phyloP scores from a whole-genome alignment of 2,113 vertebrate genomes.

The Bubo scandiacus region DNA sequence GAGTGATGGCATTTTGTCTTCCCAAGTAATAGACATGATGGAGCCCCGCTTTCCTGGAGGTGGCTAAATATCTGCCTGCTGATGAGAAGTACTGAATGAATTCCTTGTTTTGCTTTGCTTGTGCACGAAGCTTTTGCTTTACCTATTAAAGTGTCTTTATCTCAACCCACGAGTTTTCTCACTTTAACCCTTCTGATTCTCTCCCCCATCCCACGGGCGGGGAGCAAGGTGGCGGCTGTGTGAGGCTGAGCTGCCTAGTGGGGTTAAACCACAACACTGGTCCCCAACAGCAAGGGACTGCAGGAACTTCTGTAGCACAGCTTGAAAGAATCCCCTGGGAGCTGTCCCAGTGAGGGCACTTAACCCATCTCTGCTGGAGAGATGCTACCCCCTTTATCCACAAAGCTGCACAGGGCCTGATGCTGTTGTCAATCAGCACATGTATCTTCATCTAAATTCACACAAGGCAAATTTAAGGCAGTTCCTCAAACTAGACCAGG shows the following conservation, averaged over 20 bases:
- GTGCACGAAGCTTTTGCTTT: rapidly evolving
- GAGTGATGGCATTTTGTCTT: background rate
- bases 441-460: rapidly evolving
- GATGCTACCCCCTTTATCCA: background rate
- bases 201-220: background rate
- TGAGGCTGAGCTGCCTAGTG: background rate
- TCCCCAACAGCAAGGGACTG: background rate
- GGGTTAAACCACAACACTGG: background rate
- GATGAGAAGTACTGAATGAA: background rate
- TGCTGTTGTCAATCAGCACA: background rate
- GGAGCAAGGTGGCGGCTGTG: background rate
- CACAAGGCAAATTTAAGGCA: background rate
- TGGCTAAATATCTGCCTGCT: background rate
- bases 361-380: background rate
- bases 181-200: background rate
- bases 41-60: background rate
- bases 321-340: background rate
- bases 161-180: background rate
- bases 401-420: background rate
- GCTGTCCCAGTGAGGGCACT: background rate
- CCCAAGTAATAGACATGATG: rapidly evolving
- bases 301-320: background rate
- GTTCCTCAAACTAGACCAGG: background rate
- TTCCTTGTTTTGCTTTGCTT: background rate
- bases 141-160: background rate